These are phyloP conservation scores for Delichon dasypus DNA, from an alignment of 2,797 vertebrate species.

Conservation along the genomic window DNA sequence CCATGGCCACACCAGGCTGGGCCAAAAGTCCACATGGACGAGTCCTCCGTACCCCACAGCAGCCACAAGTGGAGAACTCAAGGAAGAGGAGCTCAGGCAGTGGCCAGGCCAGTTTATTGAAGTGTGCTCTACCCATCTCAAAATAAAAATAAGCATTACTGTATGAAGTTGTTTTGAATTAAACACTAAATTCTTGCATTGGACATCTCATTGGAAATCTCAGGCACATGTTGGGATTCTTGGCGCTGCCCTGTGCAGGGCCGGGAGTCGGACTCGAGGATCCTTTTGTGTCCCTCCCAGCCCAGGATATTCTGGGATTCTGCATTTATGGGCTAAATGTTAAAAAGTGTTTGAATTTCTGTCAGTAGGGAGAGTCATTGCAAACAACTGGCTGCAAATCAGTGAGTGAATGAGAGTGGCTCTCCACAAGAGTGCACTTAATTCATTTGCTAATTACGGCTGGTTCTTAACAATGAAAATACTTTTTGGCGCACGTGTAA, in stretches of 20 bases:
- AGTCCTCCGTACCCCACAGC: neutral
- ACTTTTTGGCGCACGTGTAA: neutral
- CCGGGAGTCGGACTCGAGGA: neutral
- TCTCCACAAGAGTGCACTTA: neutral
- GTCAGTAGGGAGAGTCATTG: neutral
- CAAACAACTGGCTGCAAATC: neutral
- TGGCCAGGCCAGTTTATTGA: rapidly evolving
- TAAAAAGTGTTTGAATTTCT: neutral
- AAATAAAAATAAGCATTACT: neutral
- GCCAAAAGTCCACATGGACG: rapidly evolving
- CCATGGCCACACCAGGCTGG: neutral
- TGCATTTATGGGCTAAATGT: neutral
- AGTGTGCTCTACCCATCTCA: neutral
- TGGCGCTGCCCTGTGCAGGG: neutral
- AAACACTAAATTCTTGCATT: neutral
- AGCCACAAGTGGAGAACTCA: neutral
- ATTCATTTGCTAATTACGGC: neutral
- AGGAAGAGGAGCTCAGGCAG: neutral
- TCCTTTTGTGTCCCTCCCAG: neutral
- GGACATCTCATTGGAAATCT: neutral
- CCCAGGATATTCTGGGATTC: neutral
- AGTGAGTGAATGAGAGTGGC: neutral
- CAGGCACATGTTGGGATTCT: neutral
- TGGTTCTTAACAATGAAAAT: neutral
- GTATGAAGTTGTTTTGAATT: neutral